phyloP scores from a whole-genome alignment of 2,888 invertebrate genomes.

The Lepeophtheirus nordmannii region DNA sequence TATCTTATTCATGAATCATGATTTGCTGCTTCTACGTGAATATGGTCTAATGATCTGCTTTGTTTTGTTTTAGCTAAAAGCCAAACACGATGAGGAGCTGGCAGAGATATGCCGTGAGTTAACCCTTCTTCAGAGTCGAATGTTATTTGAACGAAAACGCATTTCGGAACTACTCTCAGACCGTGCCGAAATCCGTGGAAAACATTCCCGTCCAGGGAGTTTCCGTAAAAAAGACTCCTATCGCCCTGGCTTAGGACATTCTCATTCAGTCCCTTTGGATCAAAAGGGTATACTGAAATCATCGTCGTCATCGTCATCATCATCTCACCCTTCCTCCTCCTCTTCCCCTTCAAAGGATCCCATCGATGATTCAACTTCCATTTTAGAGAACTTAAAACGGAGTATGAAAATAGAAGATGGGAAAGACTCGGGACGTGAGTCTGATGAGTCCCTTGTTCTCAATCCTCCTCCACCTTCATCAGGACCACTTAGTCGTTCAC shows the following conservation, averaged over 20 bases:
- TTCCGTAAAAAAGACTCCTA: slow-evolving; percentile 4
- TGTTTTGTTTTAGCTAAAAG: not conserved
- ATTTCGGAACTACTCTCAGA: not conserved
- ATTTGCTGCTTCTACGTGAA: not conserved
- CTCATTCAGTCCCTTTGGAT: not conserved
- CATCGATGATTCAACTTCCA: slow-evolving; percentile 3
- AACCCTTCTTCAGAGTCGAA: not conserved
- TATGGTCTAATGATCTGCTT: not conserved
- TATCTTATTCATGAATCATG: not conserved
- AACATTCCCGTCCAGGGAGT: not conserved
- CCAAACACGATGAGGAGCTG: not conserved
- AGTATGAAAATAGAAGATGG: slow-evolving; percentile 2
- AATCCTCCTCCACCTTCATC: not conserved
- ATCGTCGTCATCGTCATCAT: not conserved
- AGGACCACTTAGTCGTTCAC: not conserved
- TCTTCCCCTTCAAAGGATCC: not conserved
- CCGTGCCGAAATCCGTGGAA: slow-evolving; percentile 5
- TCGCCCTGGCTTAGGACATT: not conserved
- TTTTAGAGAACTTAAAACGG: slow-evolving; percentile 6
- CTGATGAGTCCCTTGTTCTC: slow-evolving; percentile 2
- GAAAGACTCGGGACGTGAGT: not conserved
- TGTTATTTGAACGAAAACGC: not conserved
- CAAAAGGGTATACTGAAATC: slow-evolving; percentile 5
- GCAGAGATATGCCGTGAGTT: not conserved
- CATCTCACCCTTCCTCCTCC: not conserved